Percentiles rank a stretch among this genome's conserved stretches.
Conservation (phyloP, 1,140 invertebrate genomes). For the Philaenus spumarius region DNA sequence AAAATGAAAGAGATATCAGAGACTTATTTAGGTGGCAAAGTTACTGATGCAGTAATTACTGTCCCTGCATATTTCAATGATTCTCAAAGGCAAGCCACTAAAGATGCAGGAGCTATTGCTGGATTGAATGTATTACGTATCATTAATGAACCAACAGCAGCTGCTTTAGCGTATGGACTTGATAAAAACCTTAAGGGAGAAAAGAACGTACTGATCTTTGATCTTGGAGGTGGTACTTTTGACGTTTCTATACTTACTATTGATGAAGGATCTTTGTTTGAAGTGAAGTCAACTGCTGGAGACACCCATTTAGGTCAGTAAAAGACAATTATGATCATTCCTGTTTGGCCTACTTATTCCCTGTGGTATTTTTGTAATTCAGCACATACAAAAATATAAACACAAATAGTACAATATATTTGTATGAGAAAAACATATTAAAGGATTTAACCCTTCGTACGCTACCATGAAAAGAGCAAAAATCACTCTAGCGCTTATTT, state of each 20-base stretch:
- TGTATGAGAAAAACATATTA: no score
- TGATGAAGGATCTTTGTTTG: constrained; percentile 67
- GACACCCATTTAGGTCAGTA: constrained; percentile 60
- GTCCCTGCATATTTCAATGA: constrained; percentile 70
- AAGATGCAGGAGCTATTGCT: constrained; percentile 69
- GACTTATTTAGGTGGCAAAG: constrained; percentile 46
- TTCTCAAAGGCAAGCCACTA: constrained; percentile 58
- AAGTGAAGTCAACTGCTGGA: constrained; percentile 72
- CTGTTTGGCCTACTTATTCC: no score
- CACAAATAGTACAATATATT: no score
- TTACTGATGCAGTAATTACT: constrained; percentile 48
- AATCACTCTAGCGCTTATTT: no score
- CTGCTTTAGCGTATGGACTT: constrained; percentile 75
- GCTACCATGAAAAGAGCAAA: no score
- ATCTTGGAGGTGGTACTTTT: constrained; percentile 67
- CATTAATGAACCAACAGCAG: constrained; percentile 74
- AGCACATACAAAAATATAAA: no score
- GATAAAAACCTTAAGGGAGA: constrained; percentile 76
- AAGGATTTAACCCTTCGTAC: no score
- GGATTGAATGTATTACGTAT: constrained; percentile 77
- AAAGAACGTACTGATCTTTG: constrained; percentile 66
- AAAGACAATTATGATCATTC: constrained; percentile 84
- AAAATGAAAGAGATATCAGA: constrained; percentile 69
- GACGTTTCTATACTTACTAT: constrained; percentile 86
- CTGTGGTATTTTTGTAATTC: no score